phyloP scores from a whole-genome alignment of 1,140 invertebrate genomes.

The Antheraea pernyi region DNA sequence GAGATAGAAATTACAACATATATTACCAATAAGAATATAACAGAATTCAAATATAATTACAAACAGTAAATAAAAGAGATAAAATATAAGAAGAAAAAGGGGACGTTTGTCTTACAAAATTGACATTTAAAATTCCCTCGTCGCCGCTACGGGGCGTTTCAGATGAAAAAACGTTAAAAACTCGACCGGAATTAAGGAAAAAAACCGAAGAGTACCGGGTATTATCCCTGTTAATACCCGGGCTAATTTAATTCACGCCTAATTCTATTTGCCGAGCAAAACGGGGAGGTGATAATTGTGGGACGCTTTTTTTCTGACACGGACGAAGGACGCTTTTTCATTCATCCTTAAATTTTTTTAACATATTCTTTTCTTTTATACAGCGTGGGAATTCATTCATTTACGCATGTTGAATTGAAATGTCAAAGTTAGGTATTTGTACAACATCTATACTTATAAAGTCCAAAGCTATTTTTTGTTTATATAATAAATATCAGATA shows the following conservation, averaged over 20 bases:
- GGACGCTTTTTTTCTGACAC: conserved; percentile 50
- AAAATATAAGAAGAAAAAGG: conserved; percentile 22
- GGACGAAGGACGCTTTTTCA: conserved; percentile 6
- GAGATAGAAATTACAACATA: too few relatives aligned
- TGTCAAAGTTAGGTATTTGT: too few relatives aligned
- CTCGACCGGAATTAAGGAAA: conserved; percentile 48
- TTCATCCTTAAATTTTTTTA: not conserved
- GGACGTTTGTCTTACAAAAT: conserved; percentile 64
- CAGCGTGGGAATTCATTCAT: too few relatives aligned
- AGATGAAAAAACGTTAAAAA: conserved; percentile 52
- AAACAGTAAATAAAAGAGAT: conserved; percentile 10
- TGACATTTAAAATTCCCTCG: conserved; percentile 57
- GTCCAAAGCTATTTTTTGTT: too few relatives aligned
- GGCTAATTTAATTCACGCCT: conserved; percentile 75
- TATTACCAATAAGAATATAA: too few relatives aligned
- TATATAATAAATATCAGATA: too few relatives aligned
- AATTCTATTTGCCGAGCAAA: conserved; percentile 76
- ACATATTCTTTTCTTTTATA: not conserved
- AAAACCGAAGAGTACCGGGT: conserved; percentile 46
- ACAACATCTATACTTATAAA: too few relatives aligned
- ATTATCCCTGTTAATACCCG: conserved; percentile 77
- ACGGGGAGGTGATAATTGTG: conserved; percentile 73
- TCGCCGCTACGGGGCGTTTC: conserved; percentile 44
- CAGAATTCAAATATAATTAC: not conserved
- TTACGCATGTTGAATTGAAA: too few relatives aligned